Base-by-base conservation (phyloP, 2,797 vertebrate species). In the Sebastes miniatus region DNA sequence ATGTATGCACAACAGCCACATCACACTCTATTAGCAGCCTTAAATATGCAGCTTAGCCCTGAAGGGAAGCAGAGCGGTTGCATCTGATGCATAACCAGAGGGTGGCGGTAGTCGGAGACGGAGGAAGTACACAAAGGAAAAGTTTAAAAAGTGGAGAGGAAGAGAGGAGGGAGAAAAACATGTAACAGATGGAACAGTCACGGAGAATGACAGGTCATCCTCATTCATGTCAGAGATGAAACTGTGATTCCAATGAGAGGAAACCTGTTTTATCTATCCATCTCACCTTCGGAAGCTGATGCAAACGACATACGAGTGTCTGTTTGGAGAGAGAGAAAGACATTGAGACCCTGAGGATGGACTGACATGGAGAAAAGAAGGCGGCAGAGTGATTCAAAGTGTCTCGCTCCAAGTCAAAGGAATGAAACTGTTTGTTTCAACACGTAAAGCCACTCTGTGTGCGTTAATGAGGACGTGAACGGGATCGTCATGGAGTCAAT, bases 401-500 rank as follows among this genome's bases (percentile, higher is more conserved):
- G 3, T 20, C 9, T 27, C 0, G 8, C 27, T 80, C 4, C 20
- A 12, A 52, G 71, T 84, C 52, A 56, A 32, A 82, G 74, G 27
- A 31, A 54, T 22, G 64, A 56, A 59, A 24, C n/a, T 3, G 5
- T 64, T 74, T 79, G 5, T 64, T 76, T 79, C 65, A 47, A 31
- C 47, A 47, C 62, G 79, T 50, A 78, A 54, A 75, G 66, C 39
- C 66, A 6, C n/a, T 74, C 20, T 73, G 43, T 36, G 69, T 32
- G 69, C 56, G 73, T 77, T 81, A 88, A 88, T 90, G 63, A 84
- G 69, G 68, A 68, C 20, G 54, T 77, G 79, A 83, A 78, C 32
- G n/a, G 56, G 77, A 71, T 16, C 79, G 80, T 86, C 85, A 79
- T 22, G 25, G 47, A 87, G 84, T 89, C 66, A 56, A 90, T 83